Evolutionary conservation across 2,888 invertebrate species (phyloP), one percentile per base, ranked within the genome.

Genomic region (Drosophila pegasa): DNA sequence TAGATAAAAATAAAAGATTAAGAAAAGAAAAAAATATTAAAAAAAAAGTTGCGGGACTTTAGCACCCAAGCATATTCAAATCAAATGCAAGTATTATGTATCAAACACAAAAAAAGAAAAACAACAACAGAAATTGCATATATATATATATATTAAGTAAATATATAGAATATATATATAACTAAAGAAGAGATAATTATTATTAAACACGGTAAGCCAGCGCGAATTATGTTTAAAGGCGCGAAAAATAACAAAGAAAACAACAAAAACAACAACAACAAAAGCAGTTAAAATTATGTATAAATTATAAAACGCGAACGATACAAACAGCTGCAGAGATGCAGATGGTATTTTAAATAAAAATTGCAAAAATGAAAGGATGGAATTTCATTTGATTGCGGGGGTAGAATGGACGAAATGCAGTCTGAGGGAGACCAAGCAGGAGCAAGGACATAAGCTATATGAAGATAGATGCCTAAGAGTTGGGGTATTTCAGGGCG

Each of bases 11-110:
- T 6, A 3, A 18, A 45, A 41, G 33, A 43, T 16, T 0, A 8
- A 1, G 22, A 25, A 52, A 25, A 25, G n/a, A 35, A 14, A 25
- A 51, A 40, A 10, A 33, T n/a, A 25, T 27, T 22, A 9, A 12
- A 56, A 29, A 40, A 31, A 40, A 37, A 31, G 33, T 50, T 41
- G 27, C 22, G 51, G 47, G 41, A 66, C 41, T 35, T 20, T 20
- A 47, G 43, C 37, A 31, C 22, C 55, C 57, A 20, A 31, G 40
- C 35, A 61, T 58, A 74, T 76, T 40, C 25, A 77, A 72, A 67
- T 59, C 59, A 77, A 75, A 77, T 63, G 73, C 68, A 77, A 75
- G 75, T 75, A 75, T 75, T 75, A 75, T 76, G 72, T 73, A 74
- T 75, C 41, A 71, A 70, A 75, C 71, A 75, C 62, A 54, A 63